Percentiles rank a stretch among this genome's conserved stretches.
These are phyloP conservation scores for Acrocephalus arundinaceus DNA, from an alignment of 2,113 vertebrate species.

Conservation along the genomic window DNA sequence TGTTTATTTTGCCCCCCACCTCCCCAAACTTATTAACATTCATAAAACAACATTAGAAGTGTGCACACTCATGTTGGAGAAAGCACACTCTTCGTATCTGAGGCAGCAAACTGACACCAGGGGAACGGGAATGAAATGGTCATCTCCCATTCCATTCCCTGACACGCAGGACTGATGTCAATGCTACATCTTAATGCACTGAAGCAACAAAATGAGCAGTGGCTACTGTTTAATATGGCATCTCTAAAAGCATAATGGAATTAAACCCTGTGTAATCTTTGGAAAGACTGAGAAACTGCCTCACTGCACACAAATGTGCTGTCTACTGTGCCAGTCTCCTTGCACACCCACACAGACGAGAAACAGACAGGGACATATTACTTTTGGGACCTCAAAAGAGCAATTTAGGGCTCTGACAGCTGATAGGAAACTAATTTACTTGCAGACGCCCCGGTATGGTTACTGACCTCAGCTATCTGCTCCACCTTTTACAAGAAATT, in stretches of 20 bases:
- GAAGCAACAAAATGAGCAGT: background rate
- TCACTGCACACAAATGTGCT: rapidly evolving
- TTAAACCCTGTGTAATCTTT: background rate
- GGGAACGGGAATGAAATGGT: background rate
- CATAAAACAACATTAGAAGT: background rate
- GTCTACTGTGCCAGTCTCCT: background rate
- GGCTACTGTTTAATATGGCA: background rate
- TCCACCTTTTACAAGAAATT: background rate
- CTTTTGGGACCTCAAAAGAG: background rate
- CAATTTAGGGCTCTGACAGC: background rate
- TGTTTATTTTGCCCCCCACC: background rate
- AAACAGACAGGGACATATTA: background rate
- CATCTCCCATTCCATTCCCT: background rate
- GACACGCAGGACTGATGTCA: background rate
- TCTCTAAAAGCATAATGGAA: background rate
- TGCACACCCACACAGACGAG: background rate
- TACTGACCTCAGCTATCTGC: background rate
- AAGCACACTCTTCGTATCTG: background rate
- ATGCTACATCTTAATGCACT: background rate
- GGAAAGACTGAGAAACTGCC: background rate
- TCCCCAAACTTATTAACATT: background rate
- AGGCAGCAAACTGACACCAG: background rate
- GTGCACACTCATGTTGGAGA: background rate
- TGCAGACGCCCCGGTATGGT: background rate
- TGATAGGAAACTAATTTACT: background rate